These are phyloP conservation scores for Sminthurides aquaticus DNA, from an alignment of 2,888 invertebrate genomes.

Conservation along the genomic window DNA sequence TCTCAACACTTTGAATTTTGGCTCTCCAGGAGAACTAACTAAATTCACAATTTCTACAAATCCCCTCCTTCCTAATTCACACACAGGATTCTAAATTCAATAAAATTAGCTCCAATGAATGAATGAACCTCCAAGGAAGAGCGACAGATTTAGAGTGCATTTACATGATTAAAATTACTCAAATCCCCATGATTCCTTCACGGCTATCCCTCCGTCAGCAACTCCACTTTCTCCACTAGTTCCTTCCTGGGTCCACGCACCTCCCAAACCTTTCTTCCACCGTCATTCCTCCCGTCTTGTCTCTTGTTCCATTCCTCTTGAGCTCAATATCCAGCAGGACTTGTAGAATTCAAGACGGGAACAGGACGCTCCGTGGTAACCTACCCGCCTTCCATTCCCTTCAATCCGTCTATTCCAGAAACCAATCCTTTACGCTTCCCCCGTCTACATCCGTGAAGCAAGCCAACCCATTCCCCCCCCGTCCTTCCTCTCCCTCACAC, in stretches of 20 bases:
- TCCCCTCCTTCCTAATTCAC: too few relatives aligned
- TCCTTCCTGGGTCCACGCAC: neutral
- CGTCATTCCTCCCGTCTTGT: neutral
- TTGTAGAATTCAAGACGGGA: too few relatives aligned
- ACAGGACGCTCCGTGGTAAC: too few relatives aligned
- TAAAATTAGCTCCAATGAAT: constrained; percentile 29
- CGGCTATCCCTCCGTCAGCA: neutral
- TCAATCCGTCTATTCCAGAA: too few relatives aligned
- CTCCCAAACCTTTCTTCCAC: neutral
- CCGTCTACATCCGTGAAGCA: too few relatives aligned
- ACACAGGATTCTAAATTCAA: constrained; percentile 15
- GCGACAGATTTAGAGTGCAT: constrained; percentile 42
- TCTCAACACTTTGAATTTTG: neutral
- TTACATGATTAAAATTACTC: constrained; percentile 43
- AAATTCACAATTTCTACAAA: too few relatives aligned
- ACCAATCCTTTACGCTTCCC: too few relatives aligned
- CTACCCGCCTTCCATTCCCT: too few relatives aligned
- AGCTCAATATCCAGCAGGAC: too few relatives aligned
- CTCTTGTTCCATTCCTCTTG: neutral
- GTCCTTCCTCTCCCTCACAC: neutral
- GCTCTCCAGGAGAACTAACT: neutral
- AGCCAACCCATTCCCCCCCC: neutral
- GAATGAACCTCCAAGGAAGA: constrained; percentile 25
- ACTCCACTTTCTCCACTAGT: neutral
- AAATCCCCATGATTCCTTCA: constrained; percentile 7